Base-by-base conservation (phyloP, 2,797 vertebrate genomes). In the Parambassis ranga region DNA sequence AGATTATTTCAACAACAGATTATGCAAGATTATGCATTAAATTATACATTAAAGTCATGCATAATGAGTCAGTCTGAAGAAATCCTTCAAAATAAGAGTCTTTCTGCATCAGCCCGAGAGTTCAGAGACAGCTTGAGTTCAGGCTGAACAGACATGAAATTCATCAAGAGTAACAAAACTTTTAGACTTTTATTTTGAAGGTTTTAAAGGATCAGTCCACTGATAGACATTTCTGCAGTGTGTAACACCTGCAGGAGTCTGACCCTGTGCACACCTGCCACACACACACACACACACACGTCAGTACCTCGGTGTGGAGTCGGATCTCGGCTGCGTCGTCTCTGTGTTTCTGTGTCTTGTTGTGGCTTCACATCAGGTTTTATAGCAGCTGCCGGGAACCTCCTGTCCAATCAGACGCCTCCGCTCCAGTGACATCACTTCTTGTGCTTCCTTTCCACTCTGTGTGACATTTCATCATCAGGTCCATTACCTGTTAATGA, bases 341-440 rank as follows among this genome's bases (percentile, higher is more conserved):
- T 87, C 79, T 57, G n/a, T 44, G 30, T 79, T 65, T 64, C 66
- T 57, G 14, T 22, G 46, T 58, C 63, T 65, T 57, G 35, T 42
- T 51, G 36, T 37, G 43, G 69, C 75, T 86, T 89, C 90, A 82
- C 89, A 35, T 81, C 83, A 72, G 82, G 90, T 92, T 96, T 96
- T 98, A 96, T 98, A 96, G 92, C 91, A 90, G 92, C 92, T 90
- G 92, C 79, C 77, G 68, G 91, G 89, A 89, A 90, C 92, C 89
- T 90, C 80, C 75, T 83, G 88, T 93, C 95, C 94, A 94, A 94
- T 94, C 93, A 87, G 92, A 88, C 92, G 28, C 71, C 85, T 84
- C 87, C 80, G 83, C 94, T 92, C 83, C 86, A 85, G 87, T 97
- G 95, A 96, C 94, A 93, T 96, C 94, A 96, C 88, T 91, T 92